Conservation (phyloP, 2,888 invertebrate species). For the Bembecia ichneumoniformis region DNA sequence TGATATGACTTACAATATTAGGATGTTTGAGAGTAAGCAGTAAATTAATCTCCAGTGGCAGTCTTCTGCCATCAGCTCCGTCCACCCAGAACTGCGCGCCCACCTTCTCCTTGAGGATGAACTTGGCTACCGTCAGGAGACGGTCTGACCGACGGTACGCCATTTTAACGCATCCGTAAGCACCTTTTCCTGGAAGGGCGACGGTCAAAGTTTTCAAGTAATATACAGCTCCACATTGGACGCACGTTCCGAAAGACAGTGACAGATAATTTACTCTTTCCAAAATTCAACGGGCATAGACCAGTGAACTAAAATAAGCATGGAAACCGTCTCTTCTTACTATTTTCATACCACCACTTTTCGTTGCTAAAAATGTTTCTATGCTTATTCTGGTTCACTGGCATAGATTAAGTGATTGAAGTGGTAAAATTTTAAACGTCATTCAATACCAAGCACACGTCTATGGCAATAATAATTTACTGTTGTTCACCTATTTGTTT, state of each 20-base stretch:
- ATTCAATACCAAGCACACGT: no score
- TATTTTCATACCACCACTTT: no score
- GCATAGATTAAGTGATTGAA: not conserved
- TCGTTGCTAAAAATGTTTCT: no score
- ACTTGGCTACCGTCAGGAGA: constrained; percentile 78
- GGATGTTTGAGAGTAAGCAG: constrained; percentile 76
- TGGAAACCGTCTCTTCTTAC: no score
- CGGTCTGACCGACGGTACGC: constrained; percentile 75
- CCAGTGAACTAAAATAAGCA: no score
- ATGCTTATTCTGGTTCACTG: not conserved
- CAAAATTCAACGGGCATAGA: no score
- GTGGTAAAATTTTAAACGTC: not conserved
- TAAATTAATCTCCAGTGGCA: constrained; percentile 79
- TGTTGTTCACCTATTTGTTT: constrained; percentile 75
- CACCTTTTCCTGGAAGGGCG: constrained; percentile 70
- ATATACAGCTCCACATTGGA: not conserved
- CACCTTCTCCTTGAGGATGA: constrained; percentile 79
- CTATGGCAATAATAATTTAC: no score
- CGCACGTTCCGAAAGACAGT: no score
- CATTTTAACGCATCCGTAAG: constrained; percentile 81
- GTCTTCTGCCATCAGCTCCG: constrained; percentile 60
- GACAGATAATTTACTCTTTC: no score
- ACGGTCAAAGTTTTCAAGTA: not conserved
- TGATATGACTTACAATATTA: constrained; percentile 72
- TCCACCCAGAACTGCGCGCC: constrained; percentile 76